A percentile compares a stretch with the other conserved stretches of the same genome.
Evolutionary conservation across 2,113 vertebrate genomes (phyloP).

Genomic region (Dunckerocampus dactyliophorus): DNA sequence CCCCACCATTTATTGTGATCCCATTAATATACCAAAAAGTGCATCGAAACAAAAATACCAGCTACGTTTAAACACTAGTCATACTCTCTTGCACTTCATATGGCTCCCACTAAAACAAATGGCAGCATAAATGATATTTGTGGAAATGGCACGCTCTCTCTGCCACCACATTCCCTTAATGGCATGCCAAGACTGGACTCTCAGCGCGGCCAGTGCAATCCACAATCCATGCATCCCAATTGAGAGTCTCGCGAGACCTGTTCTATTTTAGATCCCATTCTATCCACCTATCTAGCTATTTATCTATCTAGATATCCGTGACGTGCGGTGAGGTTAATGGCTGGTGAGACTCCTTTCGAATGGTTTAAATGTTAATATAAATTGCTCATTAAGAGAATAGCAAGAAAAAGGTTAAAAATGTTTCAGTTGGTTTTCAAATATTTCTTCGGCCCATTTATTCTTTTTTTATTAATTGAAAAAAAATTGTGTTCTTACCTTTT

Average conservation of each 20-base stretch:
- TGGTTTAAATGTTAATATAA: no score
- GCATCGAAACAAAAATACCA: neutral
- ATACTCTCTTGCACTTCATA: neutral
- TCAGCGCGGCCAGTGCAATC: neutral
- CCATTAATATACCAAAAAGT: neutral
- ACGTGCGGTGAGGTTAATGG: no score
- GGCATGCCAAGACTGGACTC: conserved; percentile 9
- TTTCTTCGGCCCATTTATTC: no score
- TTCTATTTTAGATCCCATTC: conserved; percentile 5
- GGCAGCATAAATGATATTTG: neutral
- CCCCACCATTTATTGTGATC: neutral
- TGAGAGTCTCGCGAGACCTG: conserved; percentile 4
- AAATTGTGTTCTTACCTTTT: no score
- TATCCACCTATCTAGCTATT: neutral
- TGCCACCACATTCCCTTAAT: conserved; percentile 7
- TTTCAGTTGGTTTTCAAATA: no score
- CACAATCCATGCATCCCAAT: conserved; percentile 6
- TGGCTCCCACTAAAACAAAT: neutral
- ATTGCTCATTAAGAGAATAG: no score
- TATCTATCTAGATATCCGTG: neutral
- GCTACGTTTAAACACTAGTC: neutral
- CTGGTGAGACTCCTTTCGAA: no score
- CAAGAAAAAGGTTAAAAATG: no score
- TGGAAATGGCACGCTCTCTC: conserved; percentile 4
- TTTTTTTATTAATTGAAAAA: no score